Evolutionary conservation across 2,888 invertebrate species (phyloP).

Genomic region (Aphrophora alni): DNA sequence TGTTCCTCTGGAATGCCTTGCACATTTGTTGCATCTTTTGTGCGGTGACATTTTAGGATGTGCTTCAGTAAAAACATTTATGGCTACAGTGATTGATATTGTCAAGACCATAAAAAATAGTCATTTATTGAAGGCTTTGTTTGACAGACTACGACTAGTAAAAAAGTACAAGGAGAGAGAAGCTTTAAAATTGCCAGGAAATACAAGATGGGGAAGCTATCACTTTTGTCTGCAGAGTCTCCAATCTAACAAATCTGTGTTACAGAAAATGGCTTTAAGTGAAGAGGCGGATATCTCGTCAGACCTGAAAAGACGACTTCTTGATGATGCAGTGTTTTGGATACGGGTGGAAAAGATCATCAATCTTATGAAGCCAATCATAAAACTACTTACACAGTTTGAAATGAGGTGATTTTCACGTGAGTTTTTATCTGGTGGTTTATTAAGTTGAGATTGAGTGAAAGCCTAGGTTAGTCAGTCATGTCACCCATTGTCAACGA

Average conservation of each 20-base stretch:
- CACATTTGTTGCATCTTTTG: conserved; percentile 42
- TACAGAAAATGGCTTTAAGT: conserved; percentile 39
- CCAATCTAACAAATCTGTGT: conserved; percentile 30
- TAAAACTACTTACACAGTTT: neutral
- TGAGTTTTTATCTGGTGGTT: too few relatives aligned
- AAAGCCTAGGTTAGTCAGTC: too few relatives aligned
- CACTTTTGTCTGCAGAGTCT: conserved; percentile 35
- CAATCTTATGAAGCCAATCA: conserved; percentile 36
- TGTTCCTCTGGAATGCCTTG: conserved; percentile 30
- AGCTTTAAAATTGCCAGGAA: conserved; percentile 38
- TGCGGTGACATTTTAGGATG: conserved; percentile 38
- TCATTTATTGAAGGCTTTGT: conserved; percentile 22
- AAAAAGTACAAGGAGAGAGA: neutral
- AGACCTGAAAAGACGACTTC: conserved; percentile 29
- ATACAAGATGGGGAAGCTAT: conserved; percentile 38
- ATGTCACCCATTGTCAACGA: too few relatives aligned
- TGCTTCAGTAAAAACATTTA: conserved; percentile 30
- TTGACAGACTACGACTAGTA: neutral
- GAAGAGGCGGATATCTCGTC: conserved; percentile 29
- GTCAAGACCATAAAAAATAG: conserved; percentile 36
- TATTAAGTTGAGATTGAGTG: too few relatives aligned
- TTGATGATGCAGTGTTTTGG: conserved; percentile 43
- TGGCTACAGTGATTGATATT: conserved; percentile 31
- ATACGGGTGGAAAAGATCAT: conserved; percentile 34
- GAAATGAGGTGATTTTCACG: too few relatives aligned